phyloP scores from a whole-genome alignment of 2,113 vertebrate genomes.

The Seriola aureovittata region DNA sequence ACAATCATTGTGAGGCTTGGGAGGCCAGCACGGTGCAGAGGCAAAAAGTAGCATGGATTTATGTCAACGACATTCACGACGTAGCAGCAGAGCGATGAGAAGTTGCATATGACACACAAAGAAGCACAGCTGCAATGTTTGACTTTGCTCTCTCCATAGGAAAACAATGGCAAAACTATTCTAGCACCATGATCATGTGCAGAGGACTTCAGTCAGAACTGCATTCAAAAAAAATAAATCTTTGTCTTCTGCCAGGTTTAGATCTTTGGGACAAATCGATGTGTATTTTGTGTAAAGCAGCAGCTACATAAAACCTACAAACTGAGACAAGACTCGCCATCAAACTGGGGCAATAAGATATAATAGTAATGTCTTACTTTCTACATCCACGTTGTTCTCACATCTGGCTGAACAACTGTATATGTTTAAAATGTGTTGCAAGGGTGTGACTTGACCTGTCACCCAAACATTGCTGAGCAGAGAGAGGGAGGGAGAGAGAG shows the following conservation, averaged over 20 bases:
- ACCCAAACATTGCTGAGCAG: background rate
- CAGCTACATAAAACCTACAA: background rate
- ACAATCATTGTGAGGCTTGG: constrained; percentile 1
- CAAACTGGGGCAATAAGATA: background rate
- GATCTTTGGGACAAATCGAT: too few relatives aligned
- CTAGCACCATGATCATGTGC: too few relatives aligned
- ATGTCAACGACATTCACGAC: background rate
- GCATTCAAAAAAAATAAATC: too few relatives aligned
- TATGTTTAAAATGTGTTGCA: background rate
- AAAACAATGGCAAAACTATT: too few relatives aligned
- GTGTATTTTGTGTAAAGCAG: background rate
- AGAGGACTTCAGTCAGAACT: background rate
- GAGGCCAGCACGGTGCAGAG: background rate
- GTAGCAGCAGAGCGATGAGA: background rate
- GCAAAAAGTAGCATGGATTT: background rate
- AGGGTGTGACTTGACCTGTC: constrained; percentile 19
- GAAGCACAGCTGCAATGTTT: background rate
- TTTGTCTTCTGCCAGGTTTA: too few relatives aligned
- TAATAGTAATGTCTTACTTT: background rate
- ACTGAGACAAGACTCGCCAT: background rate
- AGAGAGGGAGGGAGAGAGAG: background rate
- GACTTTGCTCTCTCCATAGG: background rate
- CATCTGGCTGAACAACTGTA: background rate
- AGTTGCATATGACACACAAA: background rate
- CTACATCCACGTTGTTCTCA: background rate